Percentiles rank a stretch among this genome's conserved stretches.
Evolutionary conservation across 2,797 vertebrate species (phyloP).

Genomic region (Arrhamphus sclerolepis): DNA sequence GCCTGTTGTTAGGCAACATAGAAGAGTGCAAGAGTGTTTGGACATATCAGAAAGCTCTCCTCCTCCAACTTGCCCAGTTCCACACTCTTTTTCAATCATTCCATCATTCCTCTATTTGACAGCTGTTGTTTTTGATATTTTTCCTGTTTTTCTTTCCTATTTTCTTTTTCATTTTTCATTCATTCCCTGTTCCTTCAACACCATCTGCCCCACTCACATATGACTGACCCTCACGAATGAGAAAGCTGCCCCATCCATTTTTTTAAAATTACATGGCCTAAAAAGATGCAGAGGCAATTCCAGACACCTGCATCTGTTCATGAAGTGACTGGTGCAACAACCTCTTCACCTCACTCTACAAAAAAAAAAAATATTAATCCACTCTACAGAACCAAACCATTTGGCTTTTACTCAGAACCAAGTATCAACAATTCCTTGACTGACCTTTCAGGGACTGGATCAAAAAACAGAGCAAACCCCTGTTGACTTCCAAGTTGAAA

Average conservation of each 20-base stretch:
- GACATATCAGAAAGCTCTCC: too few species aligned
- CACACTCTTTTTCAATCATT: background rate
- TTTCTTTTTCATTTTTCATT: background rate
- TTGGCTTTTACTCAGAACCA: background rate
- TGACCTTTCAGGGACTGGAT: too few species aligned
- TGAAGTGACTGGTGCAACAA: background rate
- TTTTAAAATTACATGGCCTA: constrained; percentile 39
- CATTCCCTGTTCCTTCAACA: constrained; percentile 1
- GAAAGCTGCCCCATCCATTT: constrained; percentile 32
- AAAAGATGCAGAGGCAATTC: background rate
- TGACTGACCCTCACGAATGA: constrained; percentile 53
- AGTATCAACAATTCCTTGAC: too few species aligned
- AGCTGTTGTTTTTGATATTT: background rate
- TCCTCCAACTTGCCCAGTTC: too few species aligned
- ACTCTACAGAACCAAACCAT: background rate
- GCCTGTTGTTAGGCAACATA: background rate
- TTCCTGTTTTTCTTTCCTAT: background rate
- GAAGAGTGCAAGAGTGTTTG: background rate
- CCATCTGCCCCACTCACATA: constrained; percentile 25
- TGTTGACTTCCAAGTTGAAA: too few species aligned
- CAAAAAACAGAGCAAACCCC: too few species aligned
- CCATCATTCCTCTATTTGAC: constrained; percentile 1
- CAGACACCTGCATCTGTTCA: constrained; percentile 2
- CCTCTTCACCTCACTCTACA: constrained; percentile 6
- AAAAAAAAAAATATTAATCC: background rate